Percentiles rank a stretch among this genome's conserved stretches.
Evolutionary conservation across 2,113 vertebrate genomes (phyloP).

Genomic region (Psilopogon haemacephalus): DNA sequence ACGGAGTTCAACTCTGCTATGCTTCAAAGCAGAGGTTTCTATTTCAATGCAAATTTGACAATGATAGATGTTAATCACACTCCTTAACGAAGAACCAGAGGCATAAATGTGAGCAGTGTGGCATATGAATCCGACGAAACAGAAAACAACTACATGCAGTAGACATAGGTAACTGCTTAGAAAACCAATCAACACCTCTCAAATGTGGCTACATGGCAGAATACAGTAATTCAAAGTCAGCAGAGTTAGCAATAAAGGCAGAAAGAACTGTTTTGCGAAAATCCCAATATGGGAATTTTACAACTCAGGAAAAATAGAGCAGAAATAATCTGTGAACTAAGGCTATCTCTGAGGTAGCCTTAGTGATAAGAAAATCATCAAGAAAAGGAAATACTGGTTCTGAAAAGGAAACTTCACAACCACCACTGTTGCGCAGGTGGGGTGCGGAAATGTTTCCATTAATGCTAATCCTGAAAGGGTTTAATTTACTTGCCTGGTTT

Average conservation of each 20-base stretch:
- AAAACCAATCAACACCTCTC: constrained; percentile 23
- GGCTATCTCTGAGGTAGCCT: background rate
- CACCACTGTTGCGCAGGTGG: background rate
- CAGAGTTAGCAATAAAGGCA: background rate
- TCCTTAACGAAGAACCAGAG: constrained; percentile 38
- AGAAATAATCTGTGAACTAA: background rate
- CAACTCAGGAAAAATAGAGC: background rate
- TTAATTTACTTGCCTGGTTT: constrained; percentile 34
- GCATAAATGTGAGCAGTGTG: constrained; percentile 42
- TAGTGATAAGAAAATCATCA: background rate
- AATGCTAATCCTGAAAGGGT: background rate
- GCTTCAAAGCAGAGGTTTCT: constrained; percentile 61
- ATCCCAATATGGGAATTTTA: background rate
- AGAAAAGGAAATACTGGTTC: background rate
- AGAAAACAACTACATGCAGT: constrained; percentile 35
- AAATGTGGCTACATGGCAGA: background rate
- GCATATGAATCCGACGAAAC: constrained; percentile 45
- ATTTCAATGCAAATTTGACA: constrained; percentile 68
- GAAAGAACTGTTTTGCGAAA: background rate
- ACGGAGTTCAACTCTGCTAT: constrained; percentile 23
- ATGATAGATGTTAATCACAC: constrained; percentile 58
- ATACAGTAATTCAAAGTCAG: background rate
- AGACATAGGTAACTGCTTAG: background rate
- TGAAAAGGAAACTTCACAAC: background rate
- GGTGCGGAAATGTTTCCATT: background rate